phyloP scores from a whole-genome alignment of 2,113 vertebrate species.

The Calypte anna region DNA sequence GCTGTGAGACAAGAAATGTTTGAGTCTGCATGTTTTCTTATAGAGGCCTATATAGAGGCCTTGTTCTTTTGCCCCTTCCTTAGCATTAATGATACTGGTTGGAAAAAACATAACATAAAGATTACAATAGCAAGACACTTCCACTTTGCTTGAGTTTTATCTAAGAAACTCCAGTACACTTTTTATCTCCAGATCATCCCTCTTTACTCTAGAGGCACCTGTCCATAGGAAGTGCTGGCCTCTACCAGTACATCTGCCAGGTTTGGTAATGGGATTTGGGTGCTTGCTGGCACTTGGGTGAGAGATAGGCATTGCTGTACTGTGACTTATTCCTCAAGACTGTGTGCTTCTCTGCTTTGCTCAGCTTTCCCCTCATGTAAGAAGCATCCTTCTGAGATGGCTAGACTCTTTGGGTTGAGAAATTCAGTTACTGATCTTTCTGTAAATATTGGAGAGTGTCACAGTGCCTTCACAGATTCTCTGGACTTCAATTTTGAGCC shows the following conservation, averaged over 20 bases:
- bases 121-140: too few species aligned
- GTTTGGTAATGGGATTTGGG: not conserved
- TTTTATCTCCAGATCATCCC: not conserved
- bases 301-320: not conserved
- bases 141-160: not conserved
- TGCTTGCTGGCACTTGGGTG: not conserved
- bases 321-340: not conserved
- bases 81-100: not conserved
- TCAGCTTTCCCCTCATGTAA: not conserved
- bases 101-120: not conserved
- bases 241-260: not conserved
- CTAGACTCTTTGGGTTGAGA: not conserved
- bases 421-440: not conserved
- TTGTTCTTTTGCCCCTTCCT: slow-evolving; percentile 9
- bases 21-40: not conserved
- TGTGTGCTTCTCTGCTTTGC: not conserved
- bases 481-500: not conserved
- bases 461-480: not conserved
- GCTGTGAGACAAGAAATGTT: not conserved
- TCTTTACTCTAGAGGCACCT: not conserved
- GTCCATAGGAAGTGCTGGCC: not conserved
- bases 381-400: not conserved
- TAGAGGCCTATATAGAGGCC: not conserved
- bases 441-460: not conserved
- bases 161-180: not conserved